Evolutionary conservation across 2,797 vertebrate genomes (phyloP), one percentile per base, ranked within the genome.

Genomic region (Huso huso): DNA sequence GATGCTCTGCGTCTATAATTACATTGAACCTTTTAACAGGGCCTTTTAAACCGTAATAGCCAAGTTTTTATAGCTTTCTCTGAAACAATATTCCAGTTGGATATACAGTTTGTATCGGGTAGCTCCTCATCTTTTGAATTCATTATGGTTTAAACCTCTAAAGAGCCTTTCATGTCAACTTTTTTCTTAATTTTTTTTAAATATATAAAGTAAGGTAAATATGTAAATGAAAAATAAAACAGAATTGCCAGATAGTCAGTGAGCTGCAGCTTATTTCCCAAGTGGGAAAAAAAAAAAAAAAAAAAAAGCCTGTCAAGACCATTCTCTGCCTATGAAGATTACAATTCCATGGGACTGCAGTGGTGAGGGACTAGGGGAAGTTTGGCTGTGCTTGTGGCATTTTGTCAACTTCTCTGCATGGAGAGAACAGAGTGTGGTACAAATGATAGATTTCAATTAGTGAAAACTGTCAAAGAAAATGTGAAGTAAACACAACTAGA

Each of bases 371-470:
- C 86, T 88, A 81, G 82, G 81, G 79, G 73, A 64, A 69, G 76
- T 81, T 73, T 78, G 86, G 85, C 82, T 81, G 85, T 18, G 85
- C 84, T 88, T 66, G 76, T 85, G 85, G 85, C 83, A 78, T 86
- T 81, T 77, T 82, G 82, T 81, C 81, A 80, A 79, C 80, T 83
- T 82, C 59, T 49, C 6, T 60, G 13, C 12, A 65, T 23, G 76
- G 80, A 73, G 57, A 48, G 59, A 62, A 62, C 78, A 77, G 77
- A 73, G 72, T 74, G 68, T 57, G 51, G 63, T 73, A 73, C 75
- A 75, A 76, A 84, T 80, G 82, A 86, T 81, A 81, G 74, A 81
- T 83, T 87, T 86, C 85, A 87, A 83, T 87, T 86, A 84, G 57
- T 37, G 65, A 57, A 51, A 18, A 23, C 60, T 63, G 49, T 51